Percentiles rank a stretch among this genome's conserved stretches.
phyloP scores from a whole-genome alignment of 1,140 invertebrate genomes.

The Diabrotica virgifera region DNA sequence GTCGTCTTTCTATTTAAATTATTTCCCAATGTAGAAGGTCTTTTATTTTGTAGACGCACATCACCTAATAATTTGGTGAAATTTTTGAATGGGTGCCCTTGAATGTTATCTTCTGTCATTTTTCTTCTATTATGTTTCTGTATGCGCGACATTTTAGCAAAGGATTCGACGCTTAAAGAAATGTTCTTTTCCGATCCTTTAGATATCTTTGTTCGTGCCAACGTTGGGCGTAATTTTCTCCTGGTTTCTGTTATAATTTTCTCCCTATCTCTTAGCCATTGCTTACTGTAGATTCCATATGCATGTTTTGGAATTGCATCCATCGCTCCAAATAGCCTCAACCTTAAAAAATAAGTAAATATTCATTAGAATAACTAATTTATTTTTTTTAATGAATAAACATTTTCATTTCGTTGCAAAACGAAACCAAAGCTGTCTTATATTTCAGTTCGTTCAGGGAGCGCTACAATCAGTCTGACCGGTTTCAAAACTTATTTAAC shows the following conservation, averaged over 20 bases:
- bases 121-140: neutral
- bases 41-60: too few species aligned
- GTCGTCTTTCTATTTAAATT: too few species aligned
- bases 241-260: constrained; percentile 32
- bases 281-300: constrained; percentile 49
- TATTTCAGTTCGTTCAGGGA: too few species aligned
- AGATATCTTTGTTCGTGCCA: constrained; percentile 13
- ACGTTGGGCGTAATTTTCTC: constrained; percentile 25
- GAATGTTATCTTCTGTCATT: neutral
- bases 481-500: too few species aligned
- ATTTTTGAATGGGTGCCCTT: too few species aligned
- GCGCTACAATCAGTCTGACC: too few species aligned
- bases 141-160: neutral
- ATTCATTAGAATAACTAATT: too few species aligned
- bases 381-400: too few species aligned
- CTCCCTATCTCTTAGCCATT: constrained; percentile 41
- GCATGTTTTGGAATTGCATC: constrained; percentile 48
- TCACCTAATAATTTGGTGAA: too few species aligned
- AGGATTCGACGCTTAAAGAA: constrained; percentile 1
- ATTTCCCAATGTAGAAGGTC: too few species aligned
- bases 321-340: constrained; percentile 44
- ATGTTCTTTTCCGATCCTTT: constrained; percentile 8
- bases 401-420: too few species aligned
- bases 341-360: neutral
- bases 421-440: too few species aligned